Base-by-base conservation (phyloP, 2,797 vertebrate species). In the Manis crassicaudata region DNA sequence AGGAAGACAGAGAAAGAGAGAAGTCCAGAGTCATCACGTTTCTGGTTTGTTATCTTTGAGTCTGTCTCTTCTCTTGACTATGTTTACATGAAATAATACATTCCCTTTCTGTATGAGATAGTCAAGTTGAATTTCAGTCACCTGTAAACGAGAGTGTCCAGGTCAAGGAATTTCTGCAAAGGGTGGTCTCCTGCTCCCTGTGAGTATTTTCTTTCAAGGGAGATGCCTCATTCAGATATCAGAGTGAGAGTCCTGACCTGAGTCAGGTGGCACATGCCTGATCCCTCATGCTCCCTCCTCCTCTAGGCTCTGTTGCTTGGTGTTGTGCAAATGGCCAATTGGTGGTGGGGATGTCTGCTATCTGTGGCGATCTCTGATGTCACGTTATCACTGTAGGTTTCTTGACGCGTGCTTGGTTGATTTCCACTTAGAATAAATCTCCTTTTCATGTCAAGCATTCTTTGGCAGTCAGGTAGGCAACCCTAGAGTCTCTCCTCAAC, bases 361-460 rank as follows among this genome's bases (percentile, higher is more conserved):
- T 37, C 25, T 84, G 88, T 62, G 58, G 27, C 46, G 46, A 77
- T 50, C 88, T 82, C 46, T 7, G 35, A 32, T 93, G 29, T 2
- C 73, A 13, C 7, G 20, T 73, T 75, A 43, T 70, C 32, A 83
- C 29, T 68, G 40, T 23, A 18, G n/a, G 21, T 56, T 92, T 95
- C 58, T 13, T 84, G 17, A 68, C 43, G 50, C 27, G 50, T 56
- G 46, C 20, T 79, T 80, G 50, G 25, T 46, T 88, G 60, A 82
- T 95, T 88, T 86, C 70, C 6, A 72, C 25, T 80, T 79, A 70
- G 21, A 79, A 8, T 80, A 90, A 81, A 76, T 70, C 46, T 87
- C 43, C 23, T 94, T 87, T 87, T 56, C 72, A 85, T 92, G 18
- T 46, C n/a, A 21, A 82, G 14, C 13, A 43, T 5, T 88, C 1